phyloP scores from a whole-genome alignment of 37 sponge, comb jelly and placozoan species.

The Dysidea cf. avara region DNA sequence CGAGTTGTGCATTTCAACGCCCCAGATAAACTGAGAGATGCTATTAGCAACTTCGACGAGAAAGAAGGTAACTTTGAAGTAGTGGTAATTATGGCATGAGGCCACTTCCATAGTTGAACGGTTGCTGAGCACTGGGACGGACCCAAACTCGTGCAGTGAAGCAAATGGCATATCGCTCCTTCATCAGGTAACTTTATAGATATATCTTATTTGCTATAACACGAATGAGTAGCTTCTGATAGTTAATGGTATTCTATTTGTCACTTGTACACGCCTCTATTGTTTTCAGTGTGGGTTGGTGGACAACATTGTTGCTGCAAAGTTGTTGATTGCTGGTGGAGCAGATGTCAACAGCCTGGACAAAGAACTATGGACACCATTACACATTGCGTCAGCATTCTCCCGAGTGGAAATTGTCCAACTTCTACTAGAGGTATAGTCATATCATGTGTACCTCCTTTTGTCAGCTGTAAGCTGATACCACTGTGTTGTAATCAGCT shows the following conservation, averaged over 20 bases:
- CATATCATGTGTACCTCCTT: neutral
- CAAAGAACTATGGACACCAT: slow-evolving; percentile 69
- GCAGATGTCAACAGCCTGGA: slow-evolving; percentile 62
- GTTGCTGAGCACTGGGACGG: slow-evolving; percentile 16
- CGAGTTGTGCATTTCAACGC: slow-evolving; percentile 28
- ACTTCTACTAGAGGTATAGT: slow-evolving; percentile 15
- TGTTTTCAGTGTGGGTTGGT: slow-evolving; percentile 43
- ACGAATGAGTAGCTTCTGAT: no score
- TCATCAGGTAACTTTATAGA: slow-evolving; percentile 62
- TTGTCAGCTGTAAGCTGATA: neutral
- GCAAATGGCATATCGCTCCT: slow-evolving; percentile 59
- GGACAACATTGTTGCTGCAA: slow-evolving; percentile 18
- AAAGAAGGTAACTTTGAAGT: slow-evolving; percentile 74
- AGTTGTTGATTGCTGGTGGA: slow-evolving; percentile 38
- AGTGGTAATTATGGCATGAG: neutral
- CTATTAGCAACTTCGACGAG: slow-evolving; percentile 33
- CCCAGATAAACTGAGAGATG: slow-evolving; percentile 34
- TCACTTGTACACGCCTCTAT: neutral
- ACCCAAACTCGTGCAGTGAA: slow-evolving; percentile 33
- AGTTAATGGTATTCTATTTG: no score
- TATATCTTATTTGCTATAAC: no score
- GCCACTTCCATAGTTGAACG: slow-evolving; percentile 1
- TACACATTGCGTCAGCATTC: slow-evolving; percentile 62
- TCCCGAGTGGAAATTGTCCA: slow-evolving; percentile 38
- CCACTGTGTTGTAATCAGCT: neutral